These are phyloP conservation scores for Ips nitidus DNA, from an alignment of 1,140 invertebrate genomes.

Conservation along the genomic window DNA sequence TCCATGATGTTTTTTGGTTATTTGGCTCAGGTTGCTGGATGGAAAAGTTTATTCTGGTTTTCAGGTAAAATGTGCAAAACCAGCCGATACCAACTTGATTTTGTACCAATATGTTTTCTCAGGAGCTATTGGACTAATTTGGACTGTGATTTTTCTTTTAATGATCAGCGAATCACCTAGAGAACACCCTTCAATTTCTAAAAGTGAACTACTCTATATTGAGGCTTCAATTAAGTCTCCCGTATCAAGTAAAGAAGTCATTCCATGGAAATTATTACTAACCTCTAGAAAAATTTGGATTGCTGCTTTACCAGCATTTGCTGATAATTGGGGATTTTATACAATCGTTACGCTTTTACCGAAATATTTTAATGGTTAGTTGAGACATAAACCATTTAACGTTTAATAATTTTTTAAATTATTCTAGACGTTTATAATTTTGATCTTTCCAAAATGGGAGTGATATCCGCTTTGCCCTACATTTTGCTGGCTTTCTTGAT, in stretches of 20 bases:
- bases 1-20: conserved; percentile 3
- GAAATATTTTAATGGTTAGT: not conserved
- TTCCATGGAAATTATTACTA: not conserved
- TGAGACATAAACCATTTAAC: not conserved
- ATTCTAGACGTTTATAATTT: not conserved
- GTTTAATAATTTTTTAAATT: not conserved
- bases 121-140: not conserved
- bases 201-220: not conserved
- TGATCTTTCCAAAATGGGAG: not conserved
- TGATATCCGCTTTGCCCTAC: not conserved
- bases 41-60: conserved; percentile 11
- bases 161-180: not conserved
- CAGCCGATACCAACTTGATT: not conserved
- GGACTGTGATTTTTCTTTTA: not conserved
- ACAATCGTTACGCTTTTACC: not conserved
- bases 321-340: not conserved
- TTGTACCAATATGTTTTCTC: not conserved
- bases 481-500: not conserved
- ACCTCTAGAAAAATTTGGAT: not conserved
- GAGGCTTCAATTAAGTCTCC: not conserved
- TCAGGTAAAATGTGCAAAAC: not conserved
- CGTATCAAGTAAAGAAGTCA: not conserved
- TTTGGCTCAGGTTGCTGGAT: not conserved
- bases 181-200: not conserved
- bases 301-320: not conserved